Conservation (phyloP, 2,113 vertebrate genomes). For the Cyprinodon brontotheroides region DNA sequence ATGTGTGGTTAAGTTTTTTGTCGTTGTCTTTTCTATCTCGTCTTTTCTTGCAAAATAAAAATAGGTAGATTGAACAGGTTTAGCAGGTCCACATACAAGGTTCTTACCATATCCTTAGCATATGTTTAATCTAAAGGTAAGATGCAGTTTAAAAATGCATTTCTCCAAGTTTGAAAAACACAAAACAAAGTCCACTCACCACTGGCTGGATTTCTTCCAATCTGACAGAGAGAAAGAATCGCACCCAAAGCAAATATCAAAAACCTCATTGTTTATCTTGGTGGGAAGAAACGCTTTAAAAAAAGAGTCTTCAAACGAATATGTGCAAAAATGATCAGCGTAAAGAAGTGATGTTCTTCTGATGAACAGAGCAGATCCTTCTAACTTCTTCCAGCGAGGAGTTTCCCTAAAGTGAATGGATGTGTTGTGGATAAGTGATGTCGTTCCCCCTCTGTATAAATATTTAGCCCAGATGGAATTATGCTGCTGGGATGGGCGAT, state of each 20-base stretch:
- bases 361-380: slow-evolving; percentile 16
- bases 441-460: slow-evolving; percentile 83
- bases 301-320: slow-evolving; percentile 41
- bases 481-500: slow-evolving; percentile 83
- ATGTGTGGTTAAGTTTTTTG: not conserved
- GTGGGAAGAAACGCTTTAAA: slow-evolving; percentile 24
- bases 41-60: not conserved
- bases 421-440: slow-evolving; percentile 80
- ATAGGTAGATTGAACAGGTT: not conserved
- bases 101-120: not conserved
- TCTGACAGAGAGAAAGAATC: slow-evolving; percentile 67
- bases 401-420: slow-evolving; percentile 78
- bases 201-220: slow-evolving; percentile 66
- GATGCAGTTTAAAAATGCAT: not conserved
- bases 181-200: slow-evolving; percentile 69
- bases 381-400: slow-evolving; percentile 44
- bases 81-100: not conserved
- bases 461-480: slow-evolving; percentile 83
- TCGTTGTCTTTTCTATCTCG: not conserved
- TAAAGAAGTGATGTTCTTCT: slow-evolving; percentile 39
- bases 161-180: not conserved
- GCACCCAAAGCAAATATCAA: slow-evolving; percentile 55
- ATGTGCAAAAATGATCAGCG: slow-evolving; percentile 5
- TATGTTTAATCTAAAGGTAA: not conserved
- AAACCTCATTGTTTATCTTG: slow-evolving; percentile 63